These are phyloP conservation scores for Tetramorium alpestre DNA, from an alignment of 1,140 invertebrate species.

Conservation along the genomic window DNA sequence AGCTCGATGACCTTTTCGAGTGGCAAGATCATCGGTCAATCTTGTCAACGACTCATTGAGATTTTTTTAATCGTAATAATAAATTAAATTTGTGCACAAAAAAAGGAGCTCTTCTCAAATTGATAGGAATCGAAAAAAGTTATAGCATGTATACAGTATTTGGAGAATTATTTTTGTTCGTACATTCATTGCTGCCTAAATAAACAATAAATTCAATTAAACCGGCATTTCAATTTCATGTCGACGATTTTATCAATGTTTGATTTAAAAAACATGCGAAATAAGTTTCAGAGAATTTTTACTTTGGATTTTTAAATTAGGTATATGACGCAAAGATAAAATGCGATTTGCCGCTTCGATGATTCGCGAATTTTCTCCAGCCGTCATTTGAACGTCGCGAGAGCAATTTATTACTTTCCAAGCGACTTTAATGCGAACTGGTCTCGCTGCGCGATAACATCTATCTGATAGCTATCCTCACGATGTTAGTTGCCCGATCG, in stretches of 20 bases:
- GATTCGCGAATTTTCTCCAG: slow-evolving; percentile 6
- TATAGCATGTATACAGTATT: not conserved
- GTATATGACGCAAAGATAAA: not conserved
- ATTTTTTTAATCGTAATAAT: slow-evolving; percentile 10
- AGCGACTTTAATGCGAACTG: slow-evolving; percentile 22
- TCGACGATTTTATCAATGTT: not conserved
- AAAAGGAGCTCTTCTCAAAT: not conserved
- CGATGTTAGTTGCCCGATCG: slow-evolving; percentile 52
- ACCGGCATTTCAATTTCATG: not conserved
- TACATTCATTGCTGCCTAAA: not conserved
- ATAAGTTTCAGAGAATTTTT: not conserved
- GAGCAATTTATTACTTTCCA: slow-evolving; percentile 38
- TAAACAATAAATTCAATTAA: not conserved
- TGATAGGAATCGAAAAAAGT: not conserved
- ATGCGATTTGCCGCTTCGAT: slow-evolving; percentile 15
- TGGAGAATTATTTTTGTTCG: not conserved
- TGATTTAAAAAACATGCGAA: not conserved
- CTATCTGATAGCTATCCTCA: slow-evolving; percentile 46
- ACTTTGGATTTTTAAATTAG: not conserved
- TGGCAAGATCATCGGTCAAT: slow-evolving; percentile 35
- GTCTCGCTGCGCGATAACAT: slow-evolving; percentile 55
- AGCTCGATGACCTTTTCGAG: slow-evolving; percentile 30
- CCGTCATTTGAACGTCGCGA: not conserved
- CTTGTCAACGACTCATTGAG: slow-evolving; percentile 37
- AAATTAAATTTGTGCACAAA: slow-evolving; percentile 3